Base-by-base conservation (phyloP, 2,888 invertebrate genomes). In the Brachypterus glaber region DNA sequence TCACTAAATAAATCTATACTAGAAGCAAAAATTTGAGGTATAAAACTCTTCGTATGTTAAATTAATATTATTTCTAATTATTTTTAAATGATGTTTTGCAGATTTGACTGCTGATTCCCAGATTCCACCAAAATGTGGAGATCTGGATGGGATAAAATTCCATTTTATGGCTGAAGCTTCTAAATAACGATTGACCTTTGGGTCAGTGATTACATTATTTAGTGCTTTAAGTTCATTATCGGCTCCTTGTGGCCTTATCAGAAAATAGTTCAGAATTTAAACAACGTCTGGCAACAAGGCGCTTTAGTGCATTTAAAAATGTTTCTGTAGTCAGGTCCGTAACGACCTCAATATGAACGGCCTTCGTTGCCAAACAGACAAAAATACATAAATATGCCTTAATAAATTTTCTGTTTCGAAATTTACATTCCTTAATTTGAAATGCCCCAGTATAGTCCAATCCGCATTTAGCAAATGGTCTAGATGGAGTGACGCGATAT, bases 31-130 rank as follows among this genome's bases (percentile, higher is more conserved):
- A n/a, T n/a, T n/a, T n/a, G n/a, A n/a, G n/a, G n/a, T n/a, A n/a
- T n/a, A n/a, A n/a, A n/a, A n/a, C n/a, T n/a, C n/a, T n/a, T n/a
- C n/a, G n/a, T n/a, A n/a, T n/a, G n/a, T n/a, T n/a, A n/a, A n/a
- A n/a, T n/a, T n/a, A n/a, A n/a, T n/a, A n/a, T n/a, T n/a, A n/a
- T n/a, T n/a, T n/a, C n/a, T n/a, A n/a, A n/a, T n/a, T n/a, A n/a
- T n/a, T n/a, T 38, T 39, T 5, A 57, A 27, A 37, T 56, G 55
- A 41, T 41, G 45, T 41, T 58, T 58, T 5, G 52, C 40, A 1
- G 41, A 43, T 30, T 54, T 52, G 2, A 56, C 49, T 3, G 46
- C 49, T 2, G 51, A 44, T 34, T 58, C 57, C 53, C 54, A 56
- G 2, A 54, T 29, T 5, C 54, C 55, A 3, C 56, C 53, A 38